Conservation (phyloP, 2,113 vertebrate genomes). For the Smithornis capensis region DNA sequence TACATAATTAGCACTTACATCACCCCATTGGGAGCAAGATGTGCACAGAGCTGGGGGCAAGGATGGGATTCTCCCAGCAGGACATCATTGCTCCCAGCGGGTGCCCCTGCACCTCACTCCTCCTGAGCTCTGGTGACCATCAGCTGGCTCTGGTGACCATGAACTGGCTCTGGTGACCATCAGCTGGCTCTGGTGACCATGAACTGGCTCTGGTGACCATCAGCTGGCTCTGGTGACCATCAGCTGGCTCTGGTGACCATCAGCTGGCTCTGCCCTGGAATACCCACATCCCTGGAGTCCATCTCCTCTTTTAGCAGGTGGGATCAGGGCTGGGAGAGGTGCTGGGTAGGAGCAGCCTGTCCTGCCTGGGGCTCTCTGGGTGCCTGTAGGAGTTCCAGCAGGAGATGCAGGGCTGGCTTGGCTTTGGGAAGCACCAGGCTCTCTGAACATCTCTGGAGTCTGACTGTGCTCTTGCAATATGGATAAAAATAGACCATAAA, state of each 20-base stretch:
- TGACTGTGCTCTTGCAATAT: rapidly evolving
- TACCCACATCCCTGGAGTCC: rapidly evolving
- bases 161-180: neutral
- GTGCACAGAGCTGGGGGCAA: neutral
- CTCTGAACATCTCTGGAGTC: neutral
- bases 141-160: neutral
- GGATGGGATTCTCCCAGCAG: neutral
- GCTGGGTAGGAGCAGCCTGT: neutral
- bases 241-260: neutral
- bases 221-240: neutral
- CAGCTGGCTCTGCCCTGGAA: neutral
- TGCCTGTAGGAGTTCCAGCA: rapidly evolving
- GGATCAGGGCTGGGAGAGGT: rapidly evolving
- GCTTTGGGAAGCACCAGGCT: neutral
- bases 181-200: too few species aligned
- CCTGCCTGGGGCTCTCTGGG: rapidly evolving
- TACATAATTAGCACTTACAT: rapidly evolving
- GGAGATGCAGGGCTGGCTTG: neutral
- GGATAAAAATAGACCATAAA: rapidly evolving
- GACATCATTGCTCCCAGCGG: neutral
- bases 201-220: too few species aligned
- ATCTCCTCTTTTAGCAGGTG: rapidly evolving
- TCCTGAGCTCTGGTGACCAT: neutral
- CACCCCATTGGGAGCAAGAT: rapidly evolving
- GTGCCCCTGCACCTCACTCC: neutral